Base-by-base conservation (phyloP, 1,140 invertebrate species). In the Papilio helenus region DNA sequence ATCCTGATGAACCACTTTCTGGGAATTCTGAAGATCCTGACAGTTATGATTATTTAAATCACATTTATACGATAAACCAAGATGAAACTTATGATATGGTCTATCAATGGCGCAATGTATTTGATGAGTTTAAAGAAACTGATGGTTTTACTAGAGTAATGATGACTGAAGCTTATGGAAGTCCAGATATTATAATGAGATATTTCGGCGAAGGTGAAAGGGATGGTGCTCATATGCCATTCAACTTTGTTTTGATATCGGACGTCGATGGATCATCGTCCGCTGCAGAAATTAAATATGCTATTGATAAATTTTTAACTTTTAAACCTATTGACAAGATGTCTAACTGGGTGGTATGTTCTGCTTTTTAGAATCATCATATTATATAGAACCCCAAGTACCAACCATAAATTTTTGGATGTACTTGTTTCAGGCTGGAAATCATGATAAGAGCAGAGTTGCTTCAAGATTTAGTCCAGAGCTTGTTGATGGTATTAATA, bases 121-220 rank as follows among this genome's bases (percentile, higher is more conserved):
- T 97, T 12, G 96, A 97, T 74, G 90, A 96, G 0, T 96, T 95
- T 0, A 81, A 89, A 18, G 72, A 83, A 18, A 88, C 91, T 78
- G 92, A 95, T 83, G 90, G 91, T 29, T 7, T 92, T 2, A 81
- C 89, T 18, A 90, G 93, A 87, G 93, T 97, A 8, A 96, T 85
- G 95, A 95, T 98, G 95, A 96, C 96, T 1, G 97, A 98, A 93
- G 96, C 96, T 3, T 97, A 97, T 86, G 95, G 96, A 1, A 91
- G 89, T 79, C 91, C 96, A 20, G 87, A 95, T 18, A 92, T 96
- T 7, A 95, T 95, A 10, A 96, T 96, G 86, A 95, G 95, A 82
- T 98, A 97, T 85, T 97, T 96, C 84, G 95, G 95, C 49, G 94
- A 96, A 81, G 95, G 89, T 0, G 87, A 90, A n/a, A 89, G 89